Conservation (phyloP, 2,888 invertebrate species). For the Amphimallon solstitiale region DNA sequence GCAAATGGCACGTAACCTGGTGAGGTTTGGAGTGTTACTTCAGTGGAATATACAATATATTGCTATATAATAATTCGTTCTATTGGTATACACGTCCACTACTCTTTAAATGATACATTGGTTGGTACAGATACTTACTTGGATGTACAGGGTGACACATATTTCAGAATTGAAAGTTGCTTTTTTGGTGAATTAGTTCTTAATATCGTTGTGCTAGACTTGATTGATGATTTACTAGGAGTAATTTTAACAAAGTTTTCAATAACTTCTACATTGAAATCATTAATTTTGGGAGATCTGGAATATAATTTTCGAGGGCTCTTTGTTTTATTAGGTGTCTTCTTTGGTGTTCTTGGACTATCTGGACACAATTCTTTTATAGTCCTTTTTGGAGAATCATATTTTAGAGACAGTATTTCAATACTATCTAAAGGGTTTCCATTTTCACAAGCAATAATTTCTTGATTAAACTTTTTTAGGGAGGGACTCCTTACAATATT, state of each 20-base stretch:
- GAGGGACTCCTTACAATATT: too few relatives aligned
- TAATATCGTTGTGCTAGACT: constrained; percentile 35
- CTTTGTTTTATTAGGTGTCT: constrained; percentile 43
- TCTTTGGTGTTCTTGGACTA: constrained; percentile 34
- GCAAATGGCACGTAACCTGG: too few relatives aligned
- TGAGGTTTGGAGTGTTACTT: too few relatives aligned
- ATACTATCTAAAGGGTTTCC: too few relatives aligned
- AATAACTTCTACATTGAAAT: constrained; percentile 57
- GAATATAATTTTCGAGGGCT: constrained; percentile 52
- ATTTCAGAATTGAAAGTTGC: constrained; percentile 49
- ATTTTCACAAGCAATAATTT: too few relatives aligned
- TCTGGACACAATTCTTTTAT: constrained; percentile 29
- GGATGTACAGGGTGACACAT: constrained; percentile 48
- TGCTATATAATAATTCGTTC: too few relatives aligned
- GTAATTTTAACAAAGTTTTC: constrained; percentile 57
- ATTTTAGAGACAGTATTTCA: neutral
- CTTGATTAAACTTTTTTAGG: too few relatives aligned
- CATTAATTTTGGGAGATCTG: constrained; percentile 52
- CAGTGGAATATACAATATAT: too few relatives aligned
- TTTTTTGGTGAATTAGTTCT: constrained; percentile 46
- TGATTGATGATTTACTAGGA: constrained; percentile 53
- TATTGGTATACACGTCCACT: too few relatives aligned
- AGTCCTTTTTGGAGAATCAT: constrained; percentile 14
- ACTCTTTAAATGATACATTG: too few relatives aligned
- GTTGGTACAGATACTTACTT: constrained; percentile 44